Evolutionary conservation across 2,797 vertebrate species (phyloP), one percentile per base, ranked within the genome.

Genomic region (Phataginus tetradactyla): DNA sequence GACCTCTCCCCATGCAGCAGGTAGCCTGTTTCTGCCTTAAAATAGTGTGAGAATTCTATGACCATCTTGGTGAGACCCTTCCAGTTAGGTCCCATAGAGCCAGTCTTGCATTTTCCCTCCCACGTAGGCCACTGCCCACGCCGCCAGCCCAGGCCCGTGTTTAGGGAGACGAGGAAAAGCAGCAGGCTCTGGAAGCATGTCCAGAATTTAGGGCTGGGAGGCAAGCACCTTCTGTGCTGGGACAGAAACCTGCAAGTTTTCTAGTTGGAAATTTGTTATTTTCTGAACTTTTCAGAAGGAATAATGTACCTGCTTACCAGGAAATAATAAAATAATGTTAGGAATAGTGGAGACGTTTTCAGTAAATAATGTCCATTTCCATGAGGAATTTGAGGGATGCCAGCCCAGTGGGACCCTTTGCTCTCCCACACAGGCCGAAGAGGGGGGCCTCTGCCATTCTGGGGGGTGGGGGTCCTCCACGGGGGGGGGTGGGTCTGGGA

Each of bases 51-150:
- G 21, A 69, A 18, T 13, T 63, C 18, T 25, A n/a, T 1, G 20
- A 23, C 12, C 12, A 27, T 14, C 34, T 55, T 20, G 14, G n/a
- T 9, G 14, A 34, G 14, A 6, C 21, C 77, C 32, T 81, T 84
- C 20, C 20, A 53, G 20, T 42, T 37, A n/a, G 68, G 51, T n/a
- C 42, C 68, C 45, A 7, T 9, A 15, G 29, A 71, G 23, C 49
- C 42, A 72, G 63, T 27, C n/a, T 53, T 9, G 55, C 5, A 12
- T 37, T 37, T 32, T 39, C 77, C 18, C 11, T 4, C 32, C 27
- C 27, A 51, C 0, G 2, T 45, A 42, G 32, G 27, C 27, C 15
- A 0, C 27, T 6, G 7, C 9, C 18, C 57, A 55, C 20, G 3
- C 3, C 57, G 49, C 29, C 20, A 25, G 18, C n/a, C 1, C 12